Base-by-base conservation (phyloP, 2,797 vertebrate genomes). In the Alectoris magna region DNA sequence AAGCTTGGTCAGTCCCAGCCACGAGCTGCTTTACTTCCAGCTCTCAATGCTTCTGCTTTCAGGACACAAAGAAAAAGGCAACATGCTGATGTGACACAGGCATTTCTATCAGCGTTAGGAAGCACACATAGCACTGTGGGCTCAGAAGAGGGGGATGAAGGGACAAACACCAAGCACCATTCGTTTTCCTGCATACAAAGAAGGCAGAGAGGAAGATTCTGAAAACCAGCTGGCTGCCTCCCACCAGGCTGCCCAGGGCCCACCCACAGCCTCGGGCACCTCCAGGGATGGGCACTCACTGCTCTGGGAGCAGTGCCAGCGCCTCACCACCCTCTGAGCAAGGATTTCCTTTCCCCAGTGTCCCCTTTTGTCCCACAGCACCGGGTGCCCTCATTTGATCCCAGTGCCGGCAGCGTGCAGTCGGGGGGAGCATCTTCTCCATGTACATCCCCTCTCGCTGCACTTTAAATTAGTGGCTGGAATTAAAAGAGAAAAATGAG, bases 381-480 rank as follows among this genome's bases (percentile, higher is more conserved):
- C 16, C 1, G 27, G 51, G 15, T 29, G 51, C 27, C 51, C 51
- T 53, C 51, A 10, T 16, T 53, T 53, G 51, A 53, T 11, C 51
- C 51, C 51, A 53, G 27, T 11, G 51, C 51, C 29, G 16, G 51
- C 27, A 29, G 15, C 27, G 11, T 34, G 73, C 81, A 75, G 22
- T 74, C 76, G 24, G 75, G 14, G 74, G 38, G 53, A 81, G 79
- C 51, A 80, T 91, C 66, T 78, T 77, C 90, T 90, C 92, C 6
- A 23, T 78, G 27, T 84, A 67, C 87, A 67, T 89, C 94, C 76
- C 94, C 93, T 96, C 91, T 90, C 0, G 27, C 82, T 82, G 87
- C 41, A 31, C 91, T 93, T 87, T 85, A 79, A 94, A 90, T 91
- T 89, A 95, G 95, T 70, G 66, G 93, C 70, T 90, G 55, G 48